Conservation (phyloP, 1,140 invertebrate genomes). For the Drosophila aff. region DNA sequence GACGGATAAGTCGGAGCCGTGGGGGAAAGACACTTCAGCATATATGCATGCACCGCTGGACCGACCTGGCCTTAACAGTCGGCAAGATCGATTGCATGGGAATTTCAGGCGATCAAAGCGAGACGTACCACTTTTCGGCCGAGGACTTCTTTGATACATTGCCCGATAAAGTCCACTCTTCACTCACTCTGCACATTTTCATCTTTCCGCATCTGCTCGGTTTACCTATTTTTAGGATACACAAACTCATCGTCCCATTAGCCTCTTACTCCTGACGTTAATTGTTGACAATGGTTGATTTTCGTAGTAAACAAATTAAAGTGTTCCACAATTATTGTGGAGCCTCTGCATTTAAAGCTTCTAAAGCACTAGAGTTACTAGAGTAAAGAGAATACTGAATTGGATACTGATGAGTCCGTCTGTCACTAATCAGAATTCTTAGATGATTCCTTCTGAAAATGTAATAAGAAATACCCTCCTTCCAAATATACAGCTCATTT, state of each 20-base stretch:
- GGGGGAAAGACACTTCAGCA: slow-evolving; percentile 39
- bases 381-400: background rate
- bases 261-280: background rate
- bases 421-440: no score
- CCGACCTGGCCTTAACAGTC: slow-evolving; percentile 25
- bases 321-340: background rate
- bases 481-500: background rate
- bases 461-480: background rate
- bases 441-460: no score
- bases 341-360: background rate
- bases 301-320: slow-evolving; percentile 1
- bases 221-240: slow-evolving; percentile 4
- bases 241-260: background rate
- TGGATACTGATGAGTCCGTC: background rate
- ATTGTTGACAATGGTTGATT: slow-evolving; percentile 13
- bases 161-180: slow-evolving; percentile 37
- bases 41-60: slow-evolving; percentile 31
- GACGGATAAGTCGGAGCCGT: slow-evolving; percentile 39
- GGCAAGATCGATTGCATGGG: slow-evolving; percentile 44
- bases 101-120: slow-evolving; percentile 43
- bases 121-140: slow-evolving; percentile 17
- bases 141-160: slow-evolving; percentile 31
- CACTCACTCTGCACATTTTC: slow-evolving; percentile 27
- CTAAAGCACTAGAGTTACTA: no score
- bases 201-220: slow-evolving; percentile 28